phyloP scores from a whole-genome alignment of 2,113 vertebrate genomes.

The Atractosteus spatula region DNA sequence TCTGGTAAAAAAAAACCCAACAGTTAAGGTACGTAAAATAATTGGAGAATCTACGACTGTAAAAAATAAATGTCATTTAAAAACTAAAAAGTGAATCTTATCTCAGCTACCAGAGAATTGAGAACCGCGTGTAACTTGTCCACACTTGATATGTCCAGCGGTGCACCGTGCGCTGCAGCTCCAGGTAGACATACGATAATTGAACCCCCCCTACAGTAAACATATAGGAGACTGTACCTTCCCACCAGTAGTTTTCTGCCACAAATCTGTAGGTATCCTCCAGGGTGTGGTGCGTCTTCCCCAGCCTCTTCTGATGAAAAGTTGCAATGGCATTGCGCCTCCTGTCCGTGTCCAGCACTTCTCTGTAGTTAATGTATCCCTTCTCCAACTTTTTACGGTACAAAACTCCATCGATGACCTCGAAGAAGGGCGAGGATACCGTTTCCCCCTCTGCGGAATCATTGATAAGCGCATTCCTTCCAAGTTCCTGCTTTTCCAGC shows the following conservation, averaged over 20 bases:
- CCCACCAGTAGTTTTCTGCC: conserved; percentile 79
- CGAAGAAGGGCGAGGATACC: conserved; percentile 54
- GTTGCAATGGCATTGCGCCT: conserved; percentile 57
- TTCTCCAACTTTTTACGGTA: conserved; percentile 72
- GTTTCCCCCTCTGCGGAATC: conserved; percentile 23
- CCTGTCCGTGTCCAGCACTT: conserved; percentile 65
- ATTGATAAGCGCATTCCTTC: conserved; percentile 28
- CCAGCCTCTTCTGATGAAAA: conserved; percentile 58
- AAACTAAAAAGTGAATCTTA: no score
- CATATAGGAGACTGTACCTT: conserved; percentile 49
- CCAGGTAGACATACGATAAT: no score
- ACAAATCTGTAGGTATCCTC: conserved; percentile 73
- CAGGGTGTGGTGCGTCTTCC: conserved; percentile 64
- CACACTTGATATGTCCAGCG: no score
- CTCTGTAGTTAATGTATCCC: conserved; percentile 69
- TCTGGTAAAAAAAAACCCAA: no score
- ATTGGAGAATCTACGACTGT: no score
- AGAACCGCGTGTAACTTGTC: no score
- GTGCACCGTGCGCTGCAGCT: no score
- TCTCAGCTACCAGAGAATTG: no score
- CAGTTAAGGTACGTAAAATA: no score
- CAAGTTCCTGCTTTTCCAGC: conserved; percentile 30
- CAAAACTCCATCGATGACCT: conserved; percentile 63
- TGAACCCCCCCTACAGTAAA: no score
- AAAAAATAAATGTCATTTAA: no score